phyloP scores from a whole-genome alignment of 2,888 invertebrate genomes.

The Galerucella calmariensis region DNA sequence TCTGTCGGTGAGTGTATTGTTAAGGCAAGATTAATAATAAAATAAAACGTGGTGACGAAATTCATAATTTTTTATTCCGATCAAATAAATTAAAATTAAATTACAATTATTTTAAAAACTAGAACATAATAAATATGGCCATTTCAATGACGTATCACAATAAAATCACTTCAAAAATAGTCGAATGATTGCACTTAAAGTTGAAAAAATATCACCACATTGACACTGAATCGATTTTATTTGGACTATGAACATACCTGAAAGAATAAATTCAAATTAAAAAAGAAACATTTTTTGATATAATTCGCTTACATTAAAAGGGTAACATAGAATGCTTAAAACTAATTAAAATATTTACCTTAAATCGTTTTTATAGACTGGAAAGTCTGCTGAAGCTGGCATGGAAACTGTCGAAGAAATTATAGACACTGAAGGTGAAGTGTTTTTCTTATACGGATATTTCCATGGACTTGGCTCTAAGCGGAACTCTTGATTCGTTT shows the following conservation, averaged over 20 bases:
- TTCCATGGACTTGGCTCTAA: conserved; percentile 40
- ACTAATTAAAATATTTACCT: conserved; percentile 23
- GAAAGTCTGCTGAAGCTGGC: conserved; percentile 30
- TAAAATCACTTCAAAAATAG: conserved; percentile 57
- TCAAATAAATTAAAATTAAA: conserved; percentile 39
- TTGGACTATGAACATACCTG: conserved; percentile 30
- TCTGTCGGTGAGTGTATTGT: too few relatives aligned
- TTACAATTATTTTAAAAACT: conserved; percentile 41
- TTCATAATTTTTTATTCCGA: conserved; percentile 28
- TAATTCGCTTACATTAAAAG: not conserved
- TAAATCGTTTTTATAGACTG: conserved; percentile 34
- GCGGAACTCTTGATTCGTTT: conserved; percentile 48
- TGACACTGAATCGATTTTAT: conserved; percentile 43
- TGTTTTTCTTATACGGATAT: conserved; percentile 40
- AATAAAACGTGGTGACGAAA: not conserved
- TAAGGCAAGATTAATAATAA: not conserved
- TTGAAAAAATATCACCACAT: conserved; percentile 41
- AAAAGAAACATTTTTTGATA: not conserved
- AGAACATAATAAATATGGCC: conserved; percentile 49
- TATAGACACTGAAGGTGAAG: conserved; percentile 33
- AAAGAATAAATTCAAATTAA: conserved; percentile 17
- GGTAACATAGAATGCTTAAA: not conserved
- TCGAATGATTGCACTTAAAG: conserved; percentile 53
- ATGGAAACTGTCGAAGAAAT: conserved; percentile 39
- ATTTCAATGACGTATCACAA: conserved; percentile 59